Evolutionary conservation across 2,888 invertebrate species (phyloP).

Genomic region (Apodemia duryi): DNA sequence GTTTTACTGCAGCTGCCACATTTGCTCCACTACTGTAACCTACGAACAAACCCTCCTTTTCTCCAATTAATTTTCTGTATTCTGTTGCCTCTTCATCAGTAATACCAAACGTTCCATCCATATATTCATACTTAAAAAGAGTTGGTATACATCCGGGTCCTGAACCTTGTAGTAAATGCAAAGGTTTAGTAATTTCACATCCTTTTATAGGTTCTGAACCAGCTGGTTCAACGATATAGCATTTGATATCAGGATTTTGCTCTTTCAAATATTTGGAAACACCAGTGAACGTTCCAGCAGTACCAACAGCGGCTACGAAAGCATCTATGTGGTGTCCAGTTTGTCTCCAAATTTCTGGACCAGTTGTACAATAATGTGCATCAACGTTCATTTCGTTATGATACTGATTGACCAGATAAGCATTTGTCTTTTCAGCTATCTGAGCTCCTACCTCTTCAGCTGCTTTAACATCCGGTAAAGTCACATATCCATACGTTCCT

Average conservation of each 20-base stretch:
- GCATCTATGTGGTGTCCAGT: conserved; percentile 66
- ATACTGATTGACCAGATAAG: conserved; percentile 66
- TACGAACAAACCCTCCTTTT: conserved; percentile 64
- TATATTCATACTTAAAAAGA: conserved; percentile 56
- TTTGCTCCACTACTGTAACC: conserved; percentile 71
- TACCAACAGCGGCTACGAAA: conserved; percentile 66
- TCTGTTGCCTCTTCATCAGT: conserved; percentile 59
- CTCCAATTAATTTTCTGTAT: conserved; percentile 60
- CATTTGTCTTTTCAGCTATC: conserved; percentile 27
- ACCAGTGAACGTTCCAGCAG: conserved; percentile 64
- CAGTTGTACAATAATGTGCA: conserved; percentile 63
- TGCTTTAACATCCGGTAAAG: conserved; percentile 56
- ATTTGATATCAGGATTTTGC: conserved; percentile 49
- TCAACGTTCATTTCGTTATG: conserved; percentile 53
- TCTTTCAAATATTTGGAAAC: conserved; percentile 63
- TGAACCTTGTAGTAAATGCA: conserved; percentile 67
- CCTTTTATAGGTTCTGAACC: conserved; percentile 67
- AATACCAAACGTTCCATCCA: conserved; percentile 61
- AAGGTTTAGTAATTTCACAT: conserved; percentile 59
- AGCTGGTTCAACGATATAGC: conserved; percentile 61
- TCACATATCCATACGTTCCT: conserved; percentile 66
- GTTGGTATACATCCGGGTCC: conserved; percentile 65
- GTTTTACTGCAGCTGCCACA: conserved; percentile 63
- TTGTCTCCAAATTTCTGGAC: conserved; percentile 70
- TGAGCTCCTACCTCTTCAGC: conserved; percentile 51